Base-by-base conservation (phyloP, 1,140 invertebrate genomes). In the Coenobita brevimanus region DNA sequence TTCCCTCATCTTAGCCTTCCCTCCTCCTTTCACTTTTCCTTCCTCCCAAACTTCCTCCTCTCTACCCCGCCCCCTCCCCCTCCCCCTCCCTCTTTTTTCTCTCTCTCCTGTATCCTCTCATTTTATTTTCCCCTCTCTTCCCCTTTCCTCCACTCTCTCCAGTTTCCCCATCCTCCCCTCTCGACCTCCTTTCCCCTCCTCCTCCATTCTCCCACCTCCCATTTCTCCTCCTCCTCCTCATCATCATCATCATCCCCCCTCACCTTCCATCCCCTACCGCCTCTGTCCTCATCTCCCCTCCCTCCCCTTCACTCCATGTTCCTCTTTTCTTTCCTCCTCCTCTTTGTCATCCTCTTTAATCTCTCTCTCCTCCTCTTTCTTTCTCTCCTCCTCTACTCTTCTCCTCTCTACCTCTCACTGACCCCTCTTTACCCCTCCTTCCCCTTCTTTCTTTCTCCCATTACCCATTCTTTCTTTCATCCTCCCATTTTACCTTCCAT, bases 321-420 rank as follows among this genome's bases (percentile, higher is more conserved):
- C 24, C n/a, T 8, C n/a, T 67, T n/a, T 24, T 36, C 36, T 36
- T 15, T 30, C 64, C 64, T 69, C 64, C 27, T 10, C 69, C 69
- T 10, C 33, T 33, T 36, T 38, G 13, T 43, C 15, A 30, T n/a
- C 73, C 36, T 8, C 36, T 38, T 46, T n/a, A 10, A 43, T 38
- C 73, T 41, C 41, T 38, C 24, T 38, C 73, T 76, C 41, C 73
- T 76, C 38, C 73, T 21, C 73, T 17, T 76, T n/a, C 41, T 21
- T 38, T 38, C 10, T n/a, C 73, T 46, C 73, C 73, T 76, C 41
- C 36, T 27, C 38, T n/a, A 17, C 73, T 4, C 41, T n/a, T 17
- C 33, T 38, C 73, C 33, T 43, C 41, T 24, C 46, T 17, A 8
- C 46, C 17, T 50, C 46, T 17, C 17, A 6, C 46, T 8, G 6